Percentiles rank a stretch among this genome's conserved stretches.
Evolutionary conservation across 2,113 vertebrate species (phyloP).

Genomic region (Myodes glareolus): DNA sequence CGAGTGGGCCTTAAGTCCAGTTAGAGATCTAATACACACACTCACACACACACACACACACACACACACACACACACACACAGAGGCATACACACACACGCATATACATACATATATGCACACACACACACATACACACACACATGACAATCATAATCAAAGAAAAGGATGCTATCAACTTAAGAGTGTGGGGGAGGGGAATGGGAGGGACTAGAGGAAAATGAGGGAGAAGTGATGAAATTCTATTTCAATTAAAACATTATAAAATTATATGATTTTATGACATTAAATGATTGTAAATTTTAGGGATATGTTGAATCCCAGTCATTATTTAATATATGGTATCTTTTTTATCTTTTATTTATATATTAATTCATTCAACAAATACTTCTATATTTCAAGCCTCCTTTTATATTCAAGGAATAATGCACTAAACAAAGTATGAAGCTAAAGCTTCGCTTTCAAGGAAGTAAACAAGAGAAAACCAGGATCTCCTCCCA

Average conservation of each 20-base stretch:
- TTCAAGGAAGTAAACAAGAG: background rate
- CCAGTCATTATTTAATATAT: background rate
- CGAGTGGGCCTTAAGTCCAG: background rate
- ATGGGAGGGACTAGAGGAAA: background rate
- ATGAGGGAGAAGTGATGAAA: background rate
- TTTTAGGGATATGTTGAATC: background rate
- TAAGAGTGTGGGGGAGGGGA: background rate
- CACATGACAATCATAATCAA: background rate
- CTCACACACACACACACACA: background rate
- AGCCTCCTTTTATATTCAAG: background rate
- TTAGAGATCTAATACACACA: background rate
- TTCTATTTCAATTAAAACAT: background rate
- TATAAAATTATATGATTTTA: background rate
- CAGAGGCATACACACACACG: background rate
- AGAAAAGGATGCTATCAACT: background rate
- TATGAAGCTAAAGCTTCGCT: background rate
- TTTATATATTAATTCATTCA: background rate
- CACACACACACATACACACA: background rate
- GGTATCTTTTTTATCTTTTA: background rate
- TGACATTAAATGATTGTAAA: slow-evolving; percentile 14
- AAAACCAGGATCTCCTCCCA: background rate
- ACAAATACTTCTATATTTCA: background rate
- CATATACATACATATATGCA: background rate
- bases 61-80: background rate
- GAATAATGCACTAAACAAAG: background rate